These are phyloP conservation scores for Pteropus alecto DNA, from an alignment of 2,113 vertebrate genomes.

Conservation along the genomic window DNA sequence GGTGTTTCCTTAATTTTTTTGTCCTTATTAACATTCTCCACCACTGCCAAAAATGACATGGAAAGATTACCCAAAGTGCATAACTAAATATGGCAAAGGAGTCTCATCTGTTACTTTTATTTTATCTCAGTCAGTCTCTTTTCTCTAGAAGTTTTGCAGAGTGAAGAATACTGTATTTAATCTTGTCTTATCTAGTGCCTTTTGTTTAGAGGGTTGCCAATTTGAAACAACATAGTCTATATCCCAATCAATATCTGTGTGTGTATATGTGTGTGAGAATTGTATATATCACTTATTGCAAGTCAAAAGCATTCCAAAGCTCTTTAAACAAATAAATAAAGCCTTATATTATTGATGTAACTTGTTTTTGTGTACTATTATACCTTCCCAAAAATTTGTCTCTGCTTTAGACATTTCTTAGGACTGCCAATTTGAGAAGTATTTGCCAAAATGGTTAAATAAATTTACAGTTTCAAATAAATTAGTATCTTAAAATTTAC, in stretches of 20 bases:
- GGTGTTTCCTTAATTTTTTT: conserved; percentile 33
- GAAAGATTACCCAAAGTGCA: neutral
- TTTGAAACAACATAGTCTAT: neutral
- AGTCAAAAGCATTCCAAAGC: neutral
- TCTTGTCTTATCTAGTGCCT: neutral
- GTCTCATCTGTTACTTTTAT: conserved; percentile 1
- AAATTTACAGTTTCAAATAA: neutral
- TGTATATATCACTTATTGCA: neutral
- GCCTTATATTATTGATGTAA: neutral
- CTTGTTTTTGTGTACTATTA: neutral
- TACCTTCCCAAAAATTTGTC: neutral
- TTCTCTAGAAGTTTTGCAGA: neutral
- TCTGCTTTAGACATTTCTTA: neutral
- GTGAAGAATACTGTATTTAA: neutral
- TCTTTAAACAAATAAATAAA: neutral
- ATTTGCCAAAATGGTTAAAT: neutral
- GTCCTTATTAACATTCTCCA: conserved; percentile 32
- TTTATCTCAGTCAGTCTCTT: neutral
- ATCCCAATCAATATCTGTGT: neutral
- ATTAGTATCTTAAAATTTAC: neutral
- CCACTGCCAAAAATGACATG: conserved; percentile 42
- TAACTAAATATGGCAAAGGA: neutral
- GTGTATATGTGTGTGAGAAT: neutral
- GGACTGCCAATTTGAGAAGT: neutral
- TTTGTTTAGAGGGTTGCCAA: neutral